Evolutionary conservation across 2,888 invertebrate genomes (phyloP).

Genomic region (Atrina japonica): DNA sequence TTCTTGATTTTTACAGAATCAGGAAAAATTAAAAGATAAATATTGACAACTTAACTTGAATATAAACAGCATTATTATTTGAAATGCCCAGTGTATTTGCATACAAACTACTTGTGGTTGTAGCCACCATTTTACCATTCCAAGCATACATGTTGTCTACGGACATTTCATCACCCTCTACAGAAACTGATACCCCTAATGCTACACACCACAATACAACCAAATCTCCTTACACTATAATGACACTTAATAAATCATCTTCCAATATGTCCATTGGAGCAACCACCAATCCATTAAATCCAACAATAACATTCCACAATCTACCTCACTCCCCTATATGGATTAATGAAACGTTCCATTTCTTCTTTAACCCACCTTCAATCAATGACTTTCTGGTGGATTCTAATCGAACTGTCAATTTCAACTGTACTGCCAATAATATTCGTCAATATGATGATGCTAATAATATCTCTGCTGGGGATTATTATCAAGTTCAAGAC

Average conservation of each 20-base stretch:
- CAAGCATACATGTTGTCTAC: no score
- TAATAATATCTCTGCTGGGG: conserved; percentile 26
- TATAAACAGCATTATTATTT: no score
- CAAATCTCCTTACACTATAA: no score
- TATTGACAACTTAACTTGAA: no score
- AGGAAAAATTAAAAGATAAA: no score
- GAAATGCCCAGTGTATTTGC: no score
- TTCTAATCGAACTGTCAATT: conserved; percentile 69
- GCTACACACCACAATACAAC: no score
- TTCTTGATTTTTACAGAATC: no score
- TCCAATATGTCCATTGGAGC: conserved; percentile 22
- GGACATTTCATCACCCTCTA: no score
- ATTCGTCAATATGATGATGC: conserved; percentile 38
- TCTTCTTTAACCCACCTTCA: conserved; percentile 70
- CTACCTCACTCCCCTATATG: conserved; percentile 33
- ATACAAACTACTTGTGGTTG: no score
- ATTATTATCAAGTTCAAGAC: conserved; percentile 15
- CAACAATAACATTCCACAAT: conserved; percentile 41
- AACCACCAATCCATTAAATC: conserved; percentile 26
- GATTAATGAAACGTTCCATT: conserved; percentile 67
- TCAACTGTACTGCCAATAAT: conserved; percentile 61
- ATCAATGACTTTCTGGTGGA: conserved; percentile 69
- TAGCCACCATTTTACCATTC: no score
- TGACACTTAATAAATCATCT: background rate
- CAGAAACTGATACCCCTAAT: no score